These are phyloP conservation scores for Thumatha senex DNA, from an alignment of 2,888 invertebrate genomes.

Conservation along the genomic window DNA sequence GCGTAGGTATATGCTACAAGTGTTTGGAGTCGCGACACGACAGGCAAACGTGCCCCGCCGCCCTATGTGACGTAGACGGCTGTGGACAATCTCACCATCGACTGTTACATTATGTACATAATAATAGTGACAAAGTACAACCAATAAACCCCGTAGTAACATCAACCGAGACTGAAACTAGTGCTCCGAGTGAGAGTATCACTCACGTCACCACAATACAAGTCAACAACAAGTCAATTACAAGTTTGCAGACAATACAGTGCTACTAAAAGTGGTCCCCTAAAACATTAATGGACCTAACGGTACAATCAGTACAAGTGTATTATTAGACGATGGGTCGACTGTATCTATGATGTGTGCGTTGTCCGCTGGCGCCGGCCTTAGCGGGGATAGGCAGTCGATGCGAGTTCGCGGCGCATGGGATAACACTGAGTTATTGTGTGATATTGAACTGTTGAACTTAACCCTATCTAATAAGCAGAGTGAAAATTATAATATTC, in stretches of 20 bases:
- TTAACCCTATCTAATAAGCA: not conserved
- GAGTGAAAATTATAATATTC: not conserved
- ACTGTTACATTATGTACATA: conserved; percentile 2
- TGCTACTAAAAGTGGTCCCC: conserved; percentile 1
- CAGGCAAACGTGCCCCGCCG: conserved; percentile 21
- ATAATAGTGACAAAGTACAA: not conserved
- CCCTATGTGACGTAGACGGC: conserved; percentile 22
- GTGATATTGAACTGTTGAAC: not conserved
- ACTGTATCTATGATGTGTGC: not conserved
- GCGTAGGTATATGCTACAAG: conserved; percentile 20
- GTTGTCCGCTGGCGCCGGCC: conserved; percentile 2
- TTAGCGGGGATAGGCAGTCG: not conserved
- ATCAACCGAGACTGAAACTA: not conserved
- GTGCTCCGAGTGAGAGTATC: not conserved
- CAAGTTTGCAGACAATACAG: too few relatives aligned
- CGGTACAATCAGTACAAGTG: conserved; percentile 2
- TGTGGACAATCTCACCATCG: conserved; percentile 8
- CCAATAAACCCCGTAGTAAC: not conserved
- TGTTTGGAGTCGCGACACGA: conserved; percentile 24
- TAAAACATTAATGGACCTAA: conserved; percentile 3
- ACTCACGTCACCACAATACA: not conserved
- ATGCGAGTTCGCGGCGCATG: conserved; percentile 12
- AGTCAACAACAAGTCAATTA: too few relatives aligned
- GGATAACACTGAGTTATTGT: not conserved
- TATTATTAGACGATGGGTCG: conserved; percentile 6